Percentiles rank a stretch among this genome's conserved stretches.
Evolutionary conservation across 2,888 invertebrate genomes (phyloP).

Genomic region (Tolmerus cingulatus): DNA sequence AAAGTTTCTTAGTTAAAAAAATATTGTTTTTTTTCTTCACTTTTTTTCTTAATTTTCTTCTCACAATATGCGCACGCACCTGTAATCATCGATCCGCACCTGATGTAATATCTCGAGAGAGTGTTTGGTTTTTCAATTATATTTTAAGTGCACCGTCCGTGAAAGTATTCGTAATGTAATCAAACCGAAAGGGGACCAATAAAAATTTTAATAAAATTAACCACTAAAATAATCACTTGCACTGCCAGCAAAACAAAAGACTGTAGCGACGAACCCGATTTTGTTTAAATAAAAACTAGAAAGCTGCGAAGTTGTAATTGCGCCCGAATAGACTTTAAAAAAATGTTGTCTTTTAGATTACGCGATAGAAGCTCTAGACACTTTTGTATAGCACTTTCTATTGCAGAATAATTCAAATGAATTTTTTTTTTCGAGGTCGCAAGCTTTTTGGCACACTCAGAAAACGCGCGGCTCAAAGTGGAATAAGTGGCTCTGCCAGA

Average conservation of each 20-base stretch:
- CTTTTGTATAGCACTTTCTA: background rate
- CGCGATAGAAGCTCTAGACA: background rate
- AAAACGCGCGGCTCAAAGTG: background rate
- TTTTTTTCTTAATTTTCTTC: conserved; percentile 1
- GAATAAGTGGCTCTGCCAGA: background rate
- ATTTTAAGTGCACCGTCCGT: background rate
- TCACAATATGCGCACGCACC: background rate
- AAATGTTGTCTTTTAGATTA: background rate
- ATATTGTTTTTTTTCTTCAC: background rate
- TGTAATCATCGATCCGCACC: conserved; percentile 4
- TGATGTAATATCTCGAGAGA: conserved; percentile 9
- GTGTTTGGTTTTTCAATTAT: conserved; percentile 10
- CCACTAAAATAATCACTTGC: background rate
- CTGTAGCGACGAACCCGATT: background rate
- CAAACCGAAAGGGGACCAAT: background rate
- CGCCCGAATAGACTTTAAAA: background rate
- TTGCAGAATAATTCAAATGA: background rate
- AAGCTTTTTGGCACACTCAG: background rate
- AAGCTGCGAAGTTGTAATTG: background rate
- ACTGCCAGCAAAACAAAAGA: conserved; percentile 3
- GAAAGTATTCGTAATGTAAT: background rate
- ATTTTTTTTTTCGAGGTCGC: background rate
- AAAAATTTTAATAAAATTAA: background rate
- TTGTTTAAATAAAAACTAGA: background rate
- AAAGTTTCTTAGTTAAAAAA: background rate